These are phyloP conservation scores for Poecilia latipinna DNA, from an alignment of 2,113 vertebrate species.

Conservation along the genomic window DNA sequence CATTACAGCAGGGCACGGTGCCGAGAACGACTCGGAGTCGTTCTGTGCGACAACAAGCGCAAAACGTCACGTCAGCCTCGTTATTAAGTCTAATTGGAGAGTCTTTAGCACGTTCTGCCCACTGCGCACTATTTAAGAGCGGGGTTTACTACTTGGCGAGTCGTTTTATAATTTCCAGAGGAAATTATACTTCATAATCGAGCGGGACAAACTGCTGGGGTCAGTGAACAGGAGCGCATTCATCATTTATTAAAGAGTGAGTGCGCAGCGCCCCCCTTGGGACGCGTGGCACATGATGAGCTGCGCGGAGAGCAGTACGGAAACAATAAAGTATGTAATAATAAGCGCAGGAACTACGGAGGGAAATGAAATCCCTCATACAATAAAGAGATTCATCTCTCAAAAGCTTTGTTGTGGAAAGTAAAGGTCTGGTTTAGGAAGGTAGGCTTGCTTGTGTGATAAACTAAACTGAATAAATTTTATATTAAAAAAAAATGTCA, in stretches of 20 bases:
- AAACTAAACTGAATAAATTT: not conserved
- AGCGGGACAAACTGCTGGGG: slow-evolving; percentile 20
- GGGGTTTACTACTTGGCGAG: not conserved
- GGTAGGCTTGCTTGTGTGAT: not conserved
- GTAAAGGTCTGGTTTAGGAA: not conserved
- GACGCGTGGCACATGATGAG: slow-evolving; percentile 5
- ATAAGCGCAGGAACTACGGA: not conserved
- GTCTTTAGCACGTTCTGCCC: not conserved
- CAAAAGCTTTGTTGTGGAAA: slow-evolving; percentile 15
- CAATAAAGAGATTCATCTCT: slow-evolving; percentile 16
- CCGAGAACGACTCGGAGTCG: not conserved
- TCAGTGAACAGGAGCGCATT: slow-evolving; percentile 47
- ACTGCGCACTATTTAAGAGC: not conserved
- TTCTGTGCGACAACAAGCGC: not conserved
- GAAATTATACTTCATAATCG: slow-evolving; percentile 7
- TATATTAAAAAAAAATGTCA: not conserved
- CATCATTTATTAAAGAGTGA: slow-evolving; percentile 52
- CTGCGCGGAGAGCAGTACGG: not conserved
- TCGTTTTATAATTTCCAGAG: not conserved
- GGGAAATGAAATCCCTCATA: slow-evolving; percentile 13
- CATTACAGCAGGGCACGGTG: not conserved
- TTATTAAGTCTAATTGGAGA: not conserved
- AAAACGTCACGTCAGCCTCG: not conserved
- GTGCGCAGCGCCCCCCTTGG: slow-evolving; percentile 60
- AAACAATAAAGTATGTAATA: not conserved